Evolutionary conservation across 2,113 vertebrate genomes (phyloP), one percentile per base, ranked within the genome.

Genomic region (Grallaria varia): DNA sequence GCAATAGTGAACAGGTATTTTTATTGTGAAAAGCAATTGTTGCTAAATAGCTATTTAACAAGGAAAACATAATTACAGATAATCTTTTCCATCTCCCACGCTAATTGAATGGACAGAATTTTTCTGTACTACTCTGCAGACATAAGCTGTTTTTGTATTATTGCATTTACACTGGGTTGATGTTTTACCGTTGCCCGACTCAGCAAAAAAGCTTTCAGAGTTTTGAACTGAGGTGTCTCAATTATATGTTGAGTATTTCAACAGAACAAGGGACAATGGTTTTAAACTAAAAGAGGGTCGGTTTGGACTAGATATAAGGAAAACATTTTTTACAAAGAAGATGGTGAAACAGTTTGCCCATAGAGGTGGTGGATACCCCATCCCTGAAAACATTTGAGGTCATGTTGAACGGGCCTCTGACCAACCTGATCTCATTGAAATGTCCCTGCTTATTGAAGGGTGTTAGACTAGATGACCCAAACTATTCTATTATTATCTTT

Each of bases 21-120:
- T 83, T 88, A 53, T 44, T 60, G 35, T 79, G 63, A 87, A 87
- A 87, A 92, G 33, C 40, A 87, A 30, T 56, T 62, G 15, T 39
- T 83, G 59, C 68, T 89, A 74, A 87, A 80, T 87, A 89, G 81
- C 66, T 40, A 6, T 39, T 50, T 89, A 73, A 84, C 74, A 90
- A 93, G n/a, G 66, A 95, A 91, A 87, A 86, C 25, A 18, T 63
- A 72, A 91, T 93, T 89, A 80, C 53, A 35, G 67, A 52, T n/a
- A 62, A 62, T 69, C 30, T 95, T 95, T 44, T 78, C 78, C 69
- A 91, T 74, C 74, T 77, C 55, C 55, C 14, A 7, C 39, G 66
- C 23, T 93, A 96, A 96, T 72, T 79, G 67, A 92, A 86, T 81
- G 27, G 89, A 47, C 42, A 88, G 39, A 33, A 77, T 81, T 94